Base-by-base conservation (phyloP, 37 sponge, comb jelly and placozoan genomes). In the Oscarella lobularis region DNA sequence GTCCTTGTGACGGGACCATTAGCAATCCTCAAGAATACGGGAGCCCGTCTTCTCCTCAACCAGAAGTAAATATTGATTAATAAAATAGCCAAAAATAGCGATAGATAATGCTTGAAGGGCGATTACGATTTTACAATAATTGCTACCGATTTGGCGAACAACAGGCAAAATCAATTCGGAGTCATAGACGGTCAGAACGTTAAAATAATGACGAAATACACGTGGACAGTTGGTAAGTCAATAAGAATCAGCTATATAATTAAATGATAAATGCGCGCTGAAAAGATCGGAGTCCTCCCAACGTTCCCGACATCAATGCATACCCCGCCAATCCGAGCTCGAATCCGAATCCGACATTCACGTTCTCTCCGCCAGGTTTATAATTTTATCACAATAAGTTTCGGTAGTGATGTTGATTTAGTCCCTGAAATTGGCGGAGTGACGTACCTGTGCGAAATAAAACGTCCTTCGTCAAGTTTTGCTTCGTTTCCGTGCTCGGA, bases 201-300 rank as follows among this genome's bases (percentile, higher is more conserved):
- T 48, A 48, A 48, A 20, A 48, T 20, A 48, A 48, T 20, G 20
- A 48, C 60, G 9, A 27, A 9, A 20, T 48, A 48, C 20, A 20
- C 20, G 60, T 48, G 60, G 60, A 48, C 60, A 48, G 60, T 48
- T n/a, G n/a, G n/a, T n/a, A n/a, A n/a, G n/a, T n/a, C n/a, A n/a
- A n/a, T n/a, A n/a, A n/a, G n/a, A n/a, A n/a, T n/a, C n/a, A n/a
- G n/a, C n/a, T n/a, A n/a, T n/a, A n/a, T n/a, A n/a, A n/a, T n/a
- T n/a, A n/a, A n/a, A n/a, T n/a, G n/a, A n/a, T n/a, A n/a, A n/a
- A n/a, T n/a, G n/a, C n/a, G n/a, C n/a, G n/a, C n/a, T n/a, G n/a
- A n/a, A n/a, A n/a, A 48, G 60, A 48, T 48, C 60, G 60, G 20
- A 48, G 14, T 48, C 60, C 60, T 48, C 60, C 60, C 20, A 48